Evolutionary conservation across 2,113 vertebrate species (phyloP).

Genomic region (Cyanoliseus patagonus): DNA sequence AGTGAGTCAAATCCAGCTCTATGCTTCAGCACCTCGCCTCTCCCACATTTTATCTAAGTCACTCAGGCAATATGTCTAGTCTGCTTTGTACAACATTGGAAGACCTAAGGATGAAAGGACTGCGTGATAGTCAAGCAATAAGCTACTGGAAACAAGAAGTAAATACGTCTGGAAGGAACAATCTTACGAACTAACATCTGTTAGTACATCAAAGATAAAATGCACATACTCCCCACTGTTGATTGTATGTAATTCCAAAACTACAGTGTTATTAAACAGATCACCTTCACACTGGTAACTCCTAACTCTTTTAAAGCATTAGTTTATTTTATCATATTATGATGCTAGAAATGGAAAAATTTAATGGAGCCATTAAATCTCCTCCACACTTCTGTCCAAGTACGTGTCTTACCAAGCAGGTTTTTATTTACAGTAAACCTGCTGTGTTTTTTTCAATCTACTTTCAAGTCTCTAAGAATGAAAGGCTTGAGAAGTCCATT

Average conservation of each 20-base stretch:
- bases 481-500: not conserved
- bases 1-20: not conserved
- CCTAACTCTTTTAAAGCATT: not conserved
- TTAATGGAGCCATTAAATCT: not conserved
- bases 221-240: not conserved
- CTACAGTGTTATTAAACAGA: rapidly evolving
- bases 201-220: not conserved
- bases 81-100: not conserved
- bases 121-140: not conserved
- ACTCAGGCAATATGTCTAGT: not conserved
- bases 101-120: not conserved
- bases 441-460: not conserved
- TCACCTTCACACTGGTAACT: not conserved
- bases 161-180: not conserved
- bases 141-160: not conserved
- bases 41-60: not conserved
- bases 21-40: not conserved
- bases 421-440: not conserved
- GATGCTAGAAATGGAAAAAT: not conserved
- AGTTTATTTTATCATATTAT: not conserved
- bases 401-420: not conserved
- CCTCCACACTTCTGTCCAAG: not conserved
- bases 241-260: not conserved
- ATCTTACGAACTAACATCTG: not conserved
- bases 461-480: not conserved